Conservation (phyloP, 2,797 vertebrate species). For the Channallabes apus region DNA sequence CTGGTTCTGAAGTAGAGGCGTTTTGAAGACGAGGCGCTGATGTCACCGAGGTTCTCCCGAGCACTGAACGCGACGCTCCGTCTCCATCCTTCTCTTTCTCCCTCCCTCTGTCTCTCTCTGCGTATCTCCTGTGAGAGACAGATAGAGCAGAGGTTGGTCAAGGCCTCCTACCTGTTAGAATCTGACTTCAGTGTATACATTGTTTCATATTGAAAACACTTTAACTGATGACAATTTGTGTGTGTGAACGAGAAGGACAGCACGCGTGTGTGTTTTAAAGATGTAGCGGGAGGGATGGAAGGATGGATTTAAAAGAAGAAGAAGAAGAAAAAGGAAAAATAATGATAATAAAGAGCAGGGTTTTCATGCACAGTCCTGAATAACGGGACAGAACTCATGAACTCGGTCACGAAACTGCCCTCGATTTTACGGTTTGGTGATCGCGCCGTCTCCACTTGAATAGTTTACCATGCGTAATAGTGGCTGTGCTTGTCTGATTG, state of each 20-base stretch:
- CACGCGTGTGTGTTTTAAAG: constrained; percentile 44
- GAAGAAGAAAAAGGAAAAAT: background rate
- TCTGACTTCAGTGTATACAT: constrained; percentile 81
- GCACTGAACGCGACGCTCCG: constrained; percentile 42
- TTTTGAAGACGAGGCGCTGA: background rate
- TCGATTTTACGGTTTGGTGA: constrained; percentile 41
- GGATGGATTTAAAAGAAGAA: background rate
- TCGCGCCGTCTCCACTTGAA: constrained; percentile 46
- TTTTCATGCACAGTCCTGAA: constrained; percentile 34
- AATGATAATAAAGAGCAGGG: constrained; percentile 40
- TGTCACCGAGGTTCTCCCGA: constrained; percentile 53
- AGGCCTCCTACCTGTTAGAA: constrained; percentile 82
- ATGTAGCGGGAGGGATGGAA: constrained; percentile 30
- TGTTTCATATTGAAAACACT: constrained; percentile 87
- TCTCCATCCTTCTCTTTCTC: constrained; percentile 62
- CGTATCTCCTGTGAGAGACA: constrained; percentile 57
- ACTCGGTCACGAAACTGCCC: constrained; percentile 32
- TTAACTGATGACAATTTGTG: constrained; percentile 53
- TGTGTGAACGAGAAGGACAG: constrained; percentile 45
- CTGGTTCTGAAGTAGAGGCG: constrained; percentile 69
- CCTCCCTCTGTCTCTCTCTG: constrained; percentile 59
- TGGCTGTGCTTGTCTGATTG: constrained; percentile 42
- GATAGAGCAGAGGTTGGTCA: constrained; percentile 60
- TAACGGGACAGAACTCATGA: background rate
- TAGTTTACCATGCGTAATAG: constrained; percentile 45